Evolutionary conservation across 2,797 vertebrate genomes (phyloP), one percentile per base, ranked within the genome.

Genomic region (Gorsachius magnificus): DNA sequence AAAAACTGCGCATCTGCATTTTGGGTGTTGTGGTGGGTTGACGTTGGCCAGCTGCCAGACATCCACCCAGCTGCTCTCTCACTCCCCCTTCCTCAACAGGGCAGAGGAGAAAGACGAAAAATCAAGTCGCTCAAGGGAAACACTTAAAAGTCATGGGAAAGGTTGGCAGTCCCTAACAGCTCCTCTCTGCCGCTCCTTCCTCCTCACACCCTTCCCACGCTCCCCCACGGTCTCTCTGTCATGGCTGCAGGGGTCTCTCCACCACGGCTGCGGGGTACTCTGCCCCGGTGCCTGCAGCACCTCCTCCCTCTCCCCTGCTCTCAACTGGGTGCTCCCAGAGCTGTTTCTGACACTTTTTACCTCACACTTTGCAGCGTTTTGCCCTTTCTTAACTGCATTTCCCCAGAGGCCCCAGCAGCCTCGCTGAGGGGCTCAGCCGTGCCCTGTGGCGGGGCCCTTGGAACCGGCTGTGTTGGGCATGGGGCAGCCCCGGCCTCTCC

Each of bases 291-390:
- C 45, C 72, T 16, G 4, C 54, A 29, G 38, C 43, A 5, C 22
- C 28, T 22, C 13, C 29, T 43, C 35, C 50, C 12, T 41, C 41
- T 41, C 15, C 41, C 31, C 18, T 9, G 14, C 31, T 35, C 35
- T 0, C 0, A 3, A 43, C 18, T 11, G 10, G 16, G 2, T 19
- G 45, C 13, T 18, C 6, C 0, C 41, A 26, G 60, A 31, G 7
- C 26, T 21, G 4, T 65, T 65, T 6, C 50, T 48, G 51, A 8
- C 36, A 8, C 22, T 2, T 20, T 65, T 58, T 10, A 0, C 43
- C 57, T 71, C 58, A 2, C 16, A 6, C 20, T 7, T 2, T 8
- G 24, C 46, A 9, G 14, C 16, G 2, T 28, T 71, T 69, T 19
- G 3, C 35, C 65, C n/a, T 43, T 20, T 26, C 5, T 14, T 7